Percentiles rank a stretch among this genome's conserved stretches.
phyloP scores from a whole-genome alignment of 2,113 vertebrate genomes.

The Ranitomeya variabilis region DNA sequence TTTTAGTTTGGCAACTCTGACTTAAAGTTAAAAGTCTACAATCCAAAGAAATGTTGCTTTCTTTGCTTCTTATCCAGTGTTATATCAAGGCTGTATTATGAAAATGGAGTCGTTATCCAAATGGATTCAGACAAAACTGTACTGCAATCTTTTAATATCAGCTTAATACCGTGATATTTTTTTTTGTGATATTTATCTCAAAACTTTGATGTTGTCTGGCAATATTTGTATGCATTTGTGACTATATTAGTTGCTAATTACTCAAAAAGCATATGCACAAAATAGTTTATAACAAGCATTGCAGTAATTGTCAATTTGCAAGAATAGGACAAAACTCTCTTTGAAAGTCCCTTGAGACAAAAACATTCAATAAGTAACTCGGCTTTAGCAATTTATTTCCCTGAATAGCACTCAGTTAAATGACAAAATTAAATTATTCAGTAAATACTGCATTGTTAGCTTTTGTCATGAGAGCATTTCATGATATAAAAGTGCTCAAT shows the following conservation, averaged over 20 bases:
- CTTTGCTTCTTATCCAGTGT: too few species aligned
- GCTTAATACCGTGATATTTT: not conserved
- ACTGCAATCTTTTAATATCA: not conserved
- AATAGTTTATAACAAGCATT: constrained; percentile 63
- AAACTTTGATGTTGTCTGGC: not conserved
- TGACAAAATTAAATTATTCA: constrained; percentile 83
- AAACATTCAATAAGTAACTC: constrained; percentile 64
- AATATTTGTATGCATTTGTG: not conserved
- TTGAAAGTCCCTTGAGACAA: constrained; percentile 65
- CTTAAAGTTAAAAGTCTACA: too few species aligned
- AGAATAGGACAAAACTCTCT: constrained; percentile 57
- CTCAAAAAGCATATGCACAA: not conserved
- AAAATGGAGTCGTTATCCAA: not conserved
- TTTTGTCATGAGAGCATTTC: constrained; percentile 74
- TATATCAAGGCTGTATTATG: too few species aligned
- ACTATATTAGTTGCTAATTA: constrained; percentile 29
- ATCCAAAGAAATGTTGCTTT: too few species aligned
- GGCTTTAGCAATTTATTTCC: constrained; percentile 79
- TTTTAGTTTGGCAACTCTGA: too few species aligned
- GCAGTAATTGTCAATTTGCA: constrained; percentile 63
- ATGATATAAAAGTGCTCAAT: constrained; percentile 73
- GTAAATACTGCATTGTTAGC: constrained; percentile 75
- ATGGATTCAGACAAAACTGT: too few species aligned
- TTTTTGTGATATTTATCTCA: not conserved
- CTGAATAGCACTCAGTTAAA: constrained; percentile 76